Evolutionary conservation across 2,797 vertebrate species (phyloP), one percentile per base, ranked within the genome.

Genomic region (Gambusia yucatana): DNA sequence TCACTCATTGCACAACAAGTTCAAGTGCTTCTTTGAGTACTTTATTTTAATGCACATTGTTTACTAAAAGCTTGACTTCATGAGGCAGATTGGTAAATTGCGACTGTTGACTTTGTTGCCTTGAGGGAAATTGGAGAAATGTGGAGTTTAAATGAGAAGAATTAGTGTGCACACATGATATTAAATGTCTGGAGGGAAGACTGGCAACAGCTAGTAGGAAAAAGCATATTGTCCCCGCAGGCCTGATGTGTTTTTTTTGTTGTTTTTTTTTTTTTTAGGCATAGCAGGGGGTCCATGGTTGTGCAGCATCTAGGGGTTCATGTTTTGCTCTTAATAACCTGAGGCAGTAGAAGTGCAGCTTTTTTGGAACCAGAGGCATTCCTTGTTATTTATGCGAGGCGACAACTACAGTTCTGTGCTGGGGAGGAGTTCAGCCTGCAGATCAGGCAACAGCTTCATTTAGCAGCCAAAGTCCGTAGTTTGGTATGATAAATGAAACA

Each of bases 111-210:
- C 71, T 47, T 75, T 8, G 8, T 20, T 72, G 57, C 71, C 89
- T 77, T 13, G 33, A 79, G 82, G 90, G 75, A 63, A 84, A 59
- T 16, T 70, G 75, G 63, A 75, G 76, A 80, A 85, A 78, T 16
- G 17, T 47, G 4, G 59, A 73, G 84, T 90, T 89, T 61, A 89
- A 75, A 88, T 80, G 75, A 89, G 85, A 72, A 39, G 71, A 92
- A 84, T 75, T 79, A 81, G 73, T 84, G 76, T 87, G 78, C 83
- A 80, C 75, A 76, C 78, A 79, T 89, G 90, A 81, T 82, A 82
- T 57, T 44, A 87, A 86, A 85, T 91, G 80, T 81, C 89, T 87
- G 75, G 52, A 85, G 91, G 91, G 83, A 69, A 83, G 65, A 87
- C 63, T 63, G 75, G 67, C 69, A 73, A 87, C 78, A 81, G 75